Evolutionary conservation across 2,797 vertebrate species (phyloP), one percentile per base, ranked within the genome.

Genomic region (Aythya fuligula): DNA sequence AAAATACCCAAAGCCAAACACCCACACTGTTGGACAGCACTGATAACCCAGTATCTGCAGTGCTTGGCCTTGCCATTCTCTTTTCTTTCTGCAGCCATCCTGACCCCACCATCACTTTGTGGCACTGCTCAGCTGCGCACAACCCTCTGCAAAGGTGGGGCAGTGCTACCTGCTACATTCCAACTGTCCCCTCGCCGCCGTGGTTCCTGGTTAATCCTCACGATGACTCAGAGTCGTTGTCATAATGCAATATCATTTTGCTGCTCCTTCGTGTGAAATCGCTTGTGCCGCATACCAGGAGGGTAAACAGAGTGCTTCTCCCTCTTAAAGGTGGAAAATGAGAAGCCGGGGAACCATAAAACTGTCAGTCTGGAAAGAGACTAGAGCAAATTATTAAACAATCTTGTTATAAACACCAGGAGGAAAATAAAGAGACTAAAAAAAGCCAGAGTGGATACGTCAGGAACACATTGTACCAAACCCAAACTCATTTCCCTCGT

Each of bases 331-430:
- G 58, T 72, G 56, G 90, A 72, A 92, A 95, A 95, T 80, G 61
- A 83, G 90, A 74, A 90, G 16, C 82, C 69, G n/a, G 78, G 90
- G 92, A 94, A 51, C 54, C 13, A 62, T 91, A 85, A 95, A 92
- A 41, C 25, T 51, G 24, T 72, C 91, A 84, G 45, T 51, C 78
- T 92, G 76, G 51, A 91, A 94, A 87, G 8, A 58, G 9, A 85
- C 53, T 69, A 69, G 32, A 0, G 0, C 45, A 83, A 92, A 95
- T 93, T 83, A 95, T 97, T 94, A 93, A 96, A 75, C 61, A 87
- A 65, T 81, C 85, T 5, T 5, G 89, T 94, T 95, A 91, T 66
- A 93, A 94, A 95, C 69, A 78, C 61, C 54, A 74, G 54, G 39
- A 94, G 72, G 85, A 89, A 51, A 87, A 89, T 41, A 77, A 91